These are phyloP conservation scores for Ischnura elegans DNA, from an alignment of 2,888 invertebrate genomes.

Conservation along the genomic window DNA sequence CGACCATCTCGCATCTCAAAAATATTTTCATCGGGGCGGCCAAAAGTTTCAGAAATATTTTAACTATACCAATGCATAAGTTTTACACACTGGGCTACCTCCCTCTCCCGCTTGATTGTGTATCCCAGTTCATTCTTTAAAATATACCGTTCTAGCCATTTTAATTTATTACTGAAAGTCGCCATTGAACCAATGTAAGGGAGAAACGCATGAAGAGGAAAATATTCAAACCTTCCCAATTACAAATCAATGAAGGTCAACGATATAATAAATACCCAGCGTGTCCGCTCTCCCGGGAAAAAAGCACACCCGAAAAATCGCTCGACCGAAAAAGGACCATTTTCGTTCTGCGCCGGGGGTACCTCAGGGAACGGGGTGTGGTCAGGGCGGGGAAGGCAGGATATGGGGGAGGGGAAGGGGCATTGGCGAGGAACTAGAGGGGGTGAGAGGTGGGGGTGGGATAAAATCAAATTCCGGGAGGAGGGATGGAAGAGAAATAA, in stretches of 20 bases:
- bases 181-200: neutral
- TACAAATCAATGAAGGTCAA: conserved; percentile 18
- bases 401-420: neutral
- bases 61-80: too few species aligned
- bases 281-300: neutral
- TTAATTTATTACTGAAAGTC: neutral
- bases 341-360: neutral
- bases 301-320: neutral
- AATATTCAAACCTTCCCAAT: conserved; percentile 23
- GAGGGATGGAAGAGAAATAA: neutral
- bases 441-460: neutral
- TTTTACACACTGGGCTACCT: too few species aligned
- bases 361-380: neutral
- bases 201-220: neutral
- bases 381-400: neutral
- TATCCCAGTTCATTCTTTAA: too few species aligned
- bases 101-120: too few species aligned
- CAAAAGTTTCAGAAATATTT: too few species aligned
- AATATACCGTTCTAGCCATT: too few species aligned
- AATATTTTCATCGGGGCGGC: too few species aligned
- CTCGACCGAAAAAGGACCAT: conserved; percentile 27
- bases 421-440: neutral
- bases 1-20: too few species aligned
- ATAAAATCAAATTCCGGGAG: neutral
- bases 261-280: conserved; percentile 28